Base-by-base conservation (phyloP, 2,113 vertebrate species). In the Engystomops pustulosus region DNA sequence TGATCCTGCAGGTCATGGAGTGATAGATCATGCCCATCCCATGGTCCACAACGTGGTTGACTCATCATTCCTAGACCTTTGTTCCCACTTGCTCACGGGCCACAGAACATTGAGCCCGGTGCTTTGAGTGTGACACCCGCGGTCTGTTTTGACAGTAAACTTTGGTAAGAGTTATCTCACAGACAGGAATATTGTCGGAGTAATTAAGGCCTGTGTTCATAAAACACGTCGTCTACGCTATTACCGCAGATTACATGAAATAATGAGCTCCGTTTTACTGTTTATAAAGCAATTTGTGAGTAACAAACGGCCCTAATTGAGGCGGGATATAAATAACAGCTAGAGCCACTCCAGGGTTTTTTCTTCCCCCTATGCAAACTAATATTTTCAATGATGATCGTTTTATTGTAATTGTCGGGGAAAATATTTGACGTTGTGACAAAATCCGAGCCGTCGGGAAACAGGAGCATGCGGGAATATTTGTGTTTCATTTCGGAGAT, bases 281-380 rank as follows among this genome's bases (percentile, higher is more conserved):
- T 70, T 41, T 70, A 41, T 70, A 70, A 44, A 70, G 68, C 68
- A 70, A 70, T 72, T 44, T 72, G 38, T 23, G 23, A 27, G 69
- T 72, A 72, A 72, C 69, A 72, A 44, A 72, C 36, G 38, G 23
- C 69, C 41, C 38, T 44, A 27, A 72, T 72, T 44, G 38, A 72
- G 38, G 38, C 41, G 8, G 69, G 23, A 45, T 25, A 72, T 72
- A 72, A 72, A 44, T 72, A 45, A 72, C 69, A 0, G 69, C 23
- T 72, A 27, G 23, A 23, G 68, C 36, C 68, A 44, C 36, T 23
- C 10, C 6, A 38, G n/a, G 12, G 4, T 72, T 45, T 47, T 72
- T 41, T 71, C 11, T 45, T 47, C 47, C 23, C 36, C 7, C 41
- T 70, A 12, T 1, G n/a, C 69, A 45, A 72, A 45, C 69, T 72